Percentiles rank a stretch among this genome's conserved stretches.
Conservation (phyloP, 2,797 vertebrate genomes). For the Nothura maculosa region DNA sequence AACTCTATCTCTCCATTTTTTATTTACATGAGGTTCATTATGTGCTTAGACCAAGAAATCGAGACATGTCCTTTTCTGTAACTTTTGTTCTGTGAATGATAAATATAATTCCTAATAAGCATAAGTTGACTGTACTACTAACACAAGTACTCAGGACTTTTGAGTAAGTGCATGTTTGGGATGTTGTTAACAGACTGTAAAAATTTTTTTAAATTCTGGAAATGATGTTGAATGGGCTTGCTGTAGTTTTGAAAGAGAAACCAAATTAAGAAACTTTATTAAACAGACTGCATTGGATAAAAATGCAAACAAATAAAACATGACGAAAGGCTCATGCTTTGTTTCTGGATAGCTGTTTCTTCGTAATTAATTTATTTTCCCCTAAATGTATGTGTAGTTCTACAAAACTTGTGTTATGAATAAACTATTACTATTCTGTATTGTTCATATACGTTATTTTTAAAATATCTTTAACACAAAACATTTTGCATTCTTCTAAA, state of each 20-base stretch:
- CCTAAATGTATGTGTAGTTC: slow-evolving; percentile 8
- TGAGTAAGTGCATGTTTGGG: neutral
- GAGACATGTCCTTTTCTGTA: accelerated
- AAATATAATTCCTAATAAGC: neutral
- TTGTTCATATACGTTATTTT: slow-evolving; percentile 13
- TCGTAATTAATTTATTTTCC: slow-evolving; percentile 14
- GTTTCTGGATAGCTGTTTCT: slow-evolving; percentile 31
- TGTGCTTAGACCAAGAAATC: neutral
- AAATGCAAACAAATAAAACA: neutral
- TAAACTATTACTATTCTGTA: neutral
- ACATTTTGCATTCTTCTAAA: neutral
- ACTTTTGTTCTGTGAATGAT: neutral
- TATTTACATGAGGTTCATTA: neutral
- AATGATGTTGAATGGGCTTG: neutral
- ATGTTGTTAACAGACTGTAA: neutral
- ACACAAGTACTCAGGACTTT: neutral
- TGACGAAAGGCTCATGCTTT: neutral
- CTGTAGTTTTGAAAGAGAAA: neutral
- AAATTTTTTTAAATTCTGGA: neutral
- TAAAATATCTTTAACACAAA: neutral
- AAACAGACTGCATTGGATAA: neutral
- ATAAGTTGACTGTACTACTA: neutral
- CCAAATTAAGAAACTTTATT: neutral
- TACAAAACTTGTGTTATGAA: neutral
- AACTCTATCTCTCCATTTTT: neutral